Evolutionary conservation across 92 coral and sea anemone genomes (phyloP).

Genomic region (Nematostella vectensis): DNA sequence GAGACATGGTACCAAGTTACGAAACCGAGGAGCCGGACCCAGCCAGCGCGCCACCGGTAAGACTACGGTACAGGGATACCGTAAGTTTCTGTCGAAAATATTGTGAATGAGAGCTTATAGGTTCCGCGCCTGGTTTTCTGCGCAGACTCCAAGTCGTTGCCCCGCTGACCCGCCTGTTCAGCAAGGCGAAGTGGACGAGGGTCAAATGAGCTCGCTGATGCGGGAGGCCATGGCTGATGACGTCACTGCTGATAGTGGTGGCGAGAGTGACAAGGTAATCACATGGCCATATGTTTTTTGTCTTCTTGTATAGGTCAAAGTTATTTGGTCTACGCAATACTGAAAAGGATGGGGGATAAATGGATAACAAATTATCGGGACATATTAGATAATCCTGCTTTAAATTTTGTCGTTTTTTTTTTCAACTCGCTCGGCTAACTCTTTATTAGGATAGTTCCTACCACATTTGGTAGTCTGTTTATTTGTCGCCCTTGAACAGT

Average conservation of each 20-base stretch:
- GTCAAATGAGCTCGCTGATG: conserved; percentile 81
- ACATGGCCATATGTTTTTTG: neutral
- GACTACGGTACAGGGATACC: conserved; percentile 3
- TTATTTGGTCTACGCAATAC: too few relatives aligned
- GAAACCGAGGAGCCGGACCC: conserved; percentile 55
- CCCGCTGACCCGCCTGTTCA: conserved; percentile 82
- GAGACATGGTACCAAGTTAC: conserved; percentile 84
- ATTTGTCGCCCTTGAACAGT: too few relatives aligned
- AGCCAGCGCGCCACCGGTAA: conserved; percentile 39
- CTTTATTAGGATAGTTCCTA: too few relatives aligned
- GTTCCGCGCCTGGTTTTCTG: neutral
- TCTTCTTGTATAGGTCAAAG: too few relatives aligned
- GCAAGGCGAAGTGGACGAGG: conserved; percentile 74
- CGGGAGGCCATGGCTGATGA: conserved; percentile 92
- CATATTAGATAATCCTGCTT: too few relatives aligned
- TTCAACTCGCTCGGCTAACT: too few relatives aligned
- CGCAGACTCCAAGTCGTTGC: conserved; percentile 75
- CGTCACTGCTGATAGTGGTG: conserved; percentile 5
- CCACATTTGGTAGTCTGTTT: too few relatives aligned
- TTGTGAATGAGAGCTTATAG: neutral
- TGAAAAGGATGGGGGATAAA: too few relatives aligned
- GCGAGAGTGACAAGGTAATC: conserved; percentile 6
- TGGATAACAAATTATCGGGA: too few relatives aligned
- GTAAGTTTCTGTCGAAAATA: neutral
- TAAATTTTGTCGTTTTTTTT: too few relatives aligned